Conservation (phyloP, 2,888 invertebrate species). For the Drosophila lutescens region DNA sequence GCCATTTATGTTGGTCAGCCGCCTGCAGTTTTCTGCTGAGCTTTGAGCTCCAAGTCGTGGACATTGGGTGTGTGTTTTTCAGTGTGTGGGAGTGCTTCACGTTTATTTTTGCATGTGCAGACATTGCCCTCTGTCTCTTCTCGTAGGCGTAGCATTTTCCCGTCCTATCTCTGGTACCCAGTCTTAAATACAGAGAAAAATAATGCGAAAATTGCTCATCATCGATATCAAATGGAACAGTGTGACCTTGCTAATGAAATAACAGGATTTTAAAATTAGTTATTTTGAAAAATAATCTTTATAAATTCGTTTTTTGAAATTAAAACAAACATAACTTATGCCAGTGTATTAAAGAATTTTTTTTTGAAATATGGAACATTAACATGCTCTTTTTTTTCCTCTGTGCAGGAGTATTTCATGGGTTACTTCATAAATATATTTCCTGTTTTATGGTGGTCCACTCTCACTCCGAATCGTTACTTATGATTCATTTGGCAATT, state of each 20-base stretch:
- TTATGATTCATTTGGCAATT: constrained; percentile 80
- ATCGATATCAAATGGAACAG: background rate
- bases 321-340: too few species aligned
- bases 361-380: background rate
- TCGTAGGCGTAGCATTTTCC: constrained; percentile 60
- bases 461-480: constrained; percentile 27
- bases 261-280: background rate
- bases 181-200: constrained; percentile 4
- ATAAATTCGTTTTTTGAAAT: background rate
- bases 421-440: constrained; percentile 64
- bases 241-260: background rate
- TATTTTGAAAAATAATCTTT: background rate
- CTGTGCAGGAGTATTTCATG: constrained; percentile 36
- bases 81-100: constrained; percentile 49
- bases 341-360: background rate
- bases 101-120: constrained; percentile 44
- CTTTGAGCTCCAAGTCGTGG: constrained; percentile 36
- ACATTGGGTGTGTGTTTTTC: constrained; percentile 35
- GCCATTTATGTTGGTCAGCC: constrained; percentile 82
- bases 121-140: constrained; percentile 39
- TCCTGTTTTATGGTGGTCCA: constrained; percentile 78
- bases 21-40: constrained; percentile 49
- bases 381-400: background rate
- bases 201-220: background rate
- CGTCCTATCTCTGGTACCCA: constrained; percentile 26